phyloP scores from a whole-genome alignment of 2,797 vertebrate species.

The Buphagus erythrorhynchus region DNA sequence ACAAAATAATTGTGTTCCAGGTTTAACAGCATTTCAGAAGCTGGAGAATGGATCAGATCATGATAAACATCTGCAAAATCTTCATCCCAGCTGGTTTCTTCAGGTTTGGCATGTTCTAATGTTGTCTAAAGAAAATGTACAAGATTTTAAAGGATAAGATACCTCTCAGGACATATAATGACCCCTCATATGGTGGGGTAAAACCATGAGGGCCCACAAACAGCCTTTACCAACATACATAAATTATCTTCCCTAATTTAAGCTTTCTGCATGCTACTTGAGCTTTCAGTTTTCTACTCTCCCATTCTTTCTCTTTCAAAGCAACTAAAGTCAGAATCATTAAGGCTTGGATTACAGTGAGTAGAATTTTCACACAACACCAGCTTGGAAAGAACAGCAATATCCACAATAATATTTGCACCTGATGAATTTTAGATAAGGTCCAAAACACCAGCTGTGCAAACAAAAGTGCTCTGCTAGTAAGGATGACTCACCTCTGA shows the following conservation, averaged over 20 bases:
- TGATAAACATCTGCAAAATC: slow-evolving; percentile 97
- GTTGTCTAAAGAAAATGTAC: slow-evolving; percentile 79
- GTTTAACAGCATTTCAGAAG: slow-evolving; percentile 95
- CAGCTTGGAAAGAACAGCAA: not conserved
- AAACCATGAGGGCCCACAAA: not conserved
- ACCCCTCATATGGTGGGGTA: not conserved
- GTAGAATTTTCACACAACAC: not conserved
- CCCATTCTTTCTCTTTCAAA: not conserved
- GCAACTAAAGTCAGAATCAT: not conserved
- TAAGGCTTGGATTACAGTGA: not conserved
- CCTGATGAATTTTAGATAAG: not conserved
- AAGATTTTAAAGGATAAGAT: not conserved
- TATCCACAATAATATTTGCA: not conserved
- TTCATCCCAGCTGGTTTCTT: slow-evolving; percentile 95
- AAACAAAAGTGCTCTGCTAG: not conserved
- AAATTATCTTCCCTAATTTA: not conserved
- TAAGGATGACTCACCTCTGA: not conserved
- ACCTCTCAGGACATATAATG: not conserved
- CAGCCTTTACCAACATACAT: not conserved
- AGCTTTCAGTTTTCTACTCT: not conserved
- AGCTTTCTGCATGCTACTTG: not conserved
- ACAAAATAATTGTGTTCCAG: slow-evolving; percentile 98
- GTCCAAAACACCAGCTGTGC: not conserved
- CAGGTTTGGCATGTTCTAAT: slow-evolving; percentile 89
- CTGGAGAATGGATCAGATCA: slow-evolving; percentile 95